Base-by-base conservation (phyloP, 2,888 invertebrate genomes). In the Cephus pulcher region DNA sequence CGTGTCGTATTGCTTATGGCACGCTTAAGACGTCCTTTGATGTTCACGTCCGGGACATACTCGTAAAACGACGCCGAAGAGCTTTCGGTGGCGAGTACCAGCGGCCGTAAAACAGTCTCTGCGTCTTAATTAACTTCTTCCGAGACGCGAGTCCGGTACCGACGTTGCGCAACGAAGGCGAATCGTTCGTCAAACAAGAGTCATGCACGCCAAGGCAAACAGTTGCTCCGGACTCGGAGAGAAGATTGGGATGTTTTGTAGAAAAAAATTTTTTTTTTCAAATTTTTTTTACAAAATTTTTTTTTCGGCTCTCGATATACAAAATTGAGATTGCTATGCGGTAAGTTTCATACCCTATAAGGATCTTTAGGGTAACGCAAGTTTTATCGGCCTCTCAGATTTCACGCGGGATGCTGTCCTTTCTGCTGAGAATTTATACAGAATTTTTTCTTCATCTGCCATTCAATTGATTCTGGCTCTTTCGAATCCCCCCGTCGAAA, bases 261-360 rank as follows among this genome's bases (percentile, higher is more conserved):
- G 3, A 3, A 35, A 12, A 35, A 9, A 3, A 37, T 2, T 15
- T 15, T 15, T 37, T 15, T 40, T 12, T 37, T 12, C 0, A 40
- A 37, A 12, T 1, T 37, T 37, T n/a, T 37, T 40, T 40, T 15
- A 15, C 1, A 0, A 15, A 40, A 40, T 6, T 15, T 40, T 56
- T 2, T 56, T 23, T 9, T 56, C 0, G 0, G 0, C 15, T 6
- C 0, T 56, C 56, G 2, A 23, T 6, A 2, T 9, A 9, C 1
- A 56, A 23, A 23, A 56, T 15, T 23, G 9, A 0, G 0, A 6
- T 40, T 6, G 1, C 4, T 4, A 23, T 2, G 3, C 12, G 15
- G 40, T 40, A 6, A 23, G 15, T 40, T 23, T 23, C 15, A 23
- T 15, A 15, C 1, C 23, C 0, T 9, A 2, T 23, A 2, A 40